Percentiles rank a stretch among this genome's conserved stretches.
phyloP scores from a whole-genome alignment of 2,113 vertebrate genomes.

The Coregonus clupeaformis region DNA sequence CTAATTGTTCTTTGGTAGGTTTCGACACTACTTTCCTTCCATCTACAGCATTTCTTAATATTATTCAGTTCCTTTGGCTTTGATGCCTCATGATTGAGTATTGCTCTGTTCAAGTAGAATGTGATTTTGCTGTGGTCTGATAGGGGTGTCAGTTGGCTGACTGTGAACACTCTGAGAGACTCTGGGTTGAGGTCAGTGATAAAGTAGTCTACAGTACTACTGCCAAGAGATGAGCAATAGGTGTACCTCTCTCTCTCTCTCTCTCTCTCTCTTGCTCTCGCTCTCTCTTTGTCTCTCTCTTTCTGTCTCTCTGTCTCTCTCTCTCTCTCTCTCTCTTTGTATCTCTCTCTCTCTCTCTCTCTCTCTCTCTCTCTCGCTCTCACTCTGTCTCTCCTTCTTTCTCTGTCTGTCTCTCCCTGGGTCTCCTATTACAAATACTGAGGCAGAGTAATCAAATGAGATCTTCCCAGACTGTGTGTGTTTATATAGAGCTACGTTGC shows the following conservation, averaged over 20 bases:
- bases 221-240: too few species aligned
- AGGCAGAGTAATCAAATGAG: slow-evolving; percentile 21
- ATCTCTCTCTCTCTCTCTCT: slow-evolving; percentile 21
- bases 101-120: too few species aligned
- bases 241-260: slow-evolving; percentile 6
- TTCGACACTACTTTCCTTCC: too few species aligned
- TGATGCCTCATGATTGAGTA: too few species aligned
- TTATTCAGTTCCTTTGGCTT: too few species aligned
- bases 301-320: not conserved
- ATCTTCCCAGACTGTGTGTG: slow-evolving; percentile 30
- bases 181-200: too few species aligned
- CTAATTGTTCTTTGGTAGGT: too few species aligned
- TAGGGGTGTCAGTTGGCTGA: too few species aligned
- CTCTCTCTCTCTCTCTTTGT: not conserved
- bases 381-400: not conserved
- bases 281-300: slow-evolving; percentile 43
- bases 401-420: slow-evolving; percentile 27
- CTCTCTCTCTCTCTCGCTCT: not conserved
- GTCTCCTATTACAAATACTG: slow-evolving; percentile 48
- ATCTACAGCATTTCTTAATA: too few species aligned
- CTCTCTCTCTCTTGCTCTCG: slow-evolving; percentile 7
- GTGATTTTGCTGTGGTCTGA: too few species aligned
- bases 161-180: too few species aligned
- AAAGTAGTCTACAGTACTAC: too few species aligned
- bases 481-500: slow-evolving; percentile 17